These are phyloP conservation scores for Eretmochelys imbricata DNA, from an alignment of 2,113 vertebrate species.

Conservation along the genomic window DNA sequence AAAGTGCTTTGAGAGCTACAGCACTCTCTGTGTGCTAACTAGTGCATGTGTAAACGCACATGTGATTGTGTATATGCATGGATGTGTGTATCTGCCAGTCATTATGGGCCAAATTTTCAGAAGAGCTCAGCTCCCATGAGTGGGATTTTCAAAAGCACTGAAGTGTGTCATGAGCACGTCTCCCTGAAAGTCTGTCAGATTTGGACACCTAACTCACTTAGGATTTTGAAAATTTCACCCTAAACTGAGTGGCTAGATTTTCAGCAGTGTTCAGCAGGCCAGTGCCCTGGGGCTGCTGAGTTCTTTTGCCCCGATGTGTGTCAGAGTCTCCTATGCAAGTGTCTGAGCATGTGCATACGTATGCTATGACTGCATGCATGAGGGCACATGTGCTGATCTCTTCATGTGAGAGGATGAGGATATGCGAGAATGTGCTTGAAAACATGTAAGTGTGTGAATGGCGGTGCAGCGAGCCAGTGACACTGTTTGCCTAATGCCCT, in stretches of 20 bases:
- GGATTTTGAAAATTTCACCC: neutral
- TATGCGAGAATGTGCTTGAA: neutral
- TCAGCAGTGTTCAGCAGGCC: neutral
- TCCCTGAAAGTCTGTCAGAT: neutral
- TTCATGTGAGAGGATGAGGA: neutral
- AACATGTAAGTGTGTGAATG: neutral
- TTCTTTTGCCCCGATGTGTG: neutral
- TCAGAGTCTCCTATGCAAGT: neutral
- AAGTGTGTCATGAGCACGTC: neutral
- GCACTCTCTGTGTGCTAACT: too few relatives aligned
- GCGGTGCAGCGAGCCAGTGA: neutral
- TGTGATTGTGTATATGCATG: too few relatives aligned
- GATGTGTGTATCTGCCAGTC: neutral
- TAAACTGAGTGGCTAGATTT: neutral
- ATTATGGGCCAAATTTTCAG: neutral
- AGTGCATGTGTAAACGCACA: neutral
- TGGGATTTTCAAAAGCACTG: neutral
- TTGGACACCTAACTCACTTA: neutral
- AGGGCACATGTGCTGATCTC: neutral
- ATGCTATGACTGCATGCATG: neutral
- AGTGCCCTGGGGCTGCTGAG: neutral
- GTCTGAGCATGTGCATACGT: neutral
- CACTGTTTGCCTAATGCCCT: constrained; percentile 25
- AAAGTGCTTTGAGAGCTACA: neutral
- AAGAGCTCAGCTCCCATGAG: neutral